phyloP scores from a whole-genome alignment of 2,797 vertebrate species.

The Acipenser ruthenus region DNA sequence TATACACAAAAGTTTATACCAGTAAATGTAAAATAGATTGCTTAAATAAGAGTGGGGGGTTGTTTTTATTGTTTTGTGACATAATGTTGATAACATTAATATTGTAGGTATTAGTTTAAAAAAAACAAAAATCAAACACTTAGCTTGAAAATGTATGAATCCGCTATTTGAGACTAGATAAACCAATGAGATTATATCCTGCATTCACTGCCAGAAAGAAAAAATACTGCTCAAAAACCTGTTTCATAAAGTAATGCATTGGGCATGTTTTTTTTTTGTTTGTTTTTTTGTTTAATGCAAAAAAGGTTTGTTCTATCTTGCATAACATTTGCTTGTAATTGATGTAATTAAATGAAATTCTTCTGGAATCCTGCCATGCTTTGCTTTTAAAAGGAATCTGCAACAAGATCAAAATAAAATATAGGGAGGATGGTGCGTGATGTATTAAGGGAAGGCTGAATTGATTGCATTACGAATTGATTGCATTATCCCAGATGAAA shows the following conservation, averaged over 20 bases:
- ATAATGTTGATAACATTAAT: background rate
- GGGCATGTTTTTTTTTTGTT: no score
- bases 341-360: background rate
- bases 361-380: slow-evolving; percentile 55
- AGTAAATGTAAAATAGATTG: slow-evolving; percentile 28
- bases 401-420: slow-evolving; percentile 32
- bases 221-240: no score
- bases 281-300: no score
- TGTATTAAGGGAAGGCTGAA: slow-evolving; percentile 80
- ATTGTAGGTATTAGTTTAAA: no score
- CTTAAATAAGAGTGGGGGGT: background rate
- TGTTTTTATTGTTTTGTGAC: background rate
- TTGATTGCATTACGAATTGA: slow-evolving; percentile 54
- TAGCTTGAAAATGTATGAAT: no score
- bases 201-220: no score
- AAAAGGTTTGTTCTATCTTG: no score
- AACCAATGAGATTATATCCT: no score
- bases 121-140: no score
- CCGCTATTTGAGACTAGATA: no score
- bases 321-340: no score
- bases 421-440: slow-evolving; percentile 79
- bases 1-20: slow-evolving; percentile 51
- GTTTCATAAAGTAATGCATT: no score
- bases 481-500: slow-evolving; percentile 71
- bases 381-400: slow-evolving; percentile 55